Percentiles rank a stretch among this genome's conserved stretches.
Conservation (phyloP, 2,888 invertebrate species). For the Germaria angustata region DNA sequence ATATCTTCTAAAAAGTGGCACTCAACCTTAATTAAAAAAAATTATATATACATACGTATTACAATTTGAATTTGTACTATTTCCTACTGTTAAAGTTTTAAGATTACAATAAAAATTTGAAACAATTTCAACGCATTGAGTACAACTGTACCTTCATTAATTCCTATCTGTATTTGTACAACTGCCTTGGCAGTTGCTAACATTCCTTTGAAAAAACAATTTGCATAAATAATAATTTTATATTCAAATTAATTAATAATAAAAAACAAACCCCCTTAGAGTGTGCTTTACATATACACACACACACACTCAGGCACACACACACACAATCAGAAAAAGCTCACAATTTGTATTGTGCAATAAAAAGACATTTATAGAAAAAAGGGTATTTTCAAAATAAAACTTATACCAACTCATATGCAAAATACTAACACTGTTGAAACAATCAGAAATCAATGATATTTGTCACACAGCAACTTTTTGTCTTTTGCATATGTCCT, state of each 20-base stretch:
- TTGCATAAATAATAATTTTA: constrained; percentile 66
- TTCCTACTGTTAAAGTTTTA: too few species aligned
- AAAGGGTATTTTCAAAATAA: constrained; percentile 29
- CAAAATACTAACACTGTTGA: constrained; percentile 42
- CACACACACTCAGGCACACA: too few species aligned
- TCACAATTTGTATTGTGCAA: neutral
- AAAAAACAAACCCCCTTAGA: constrained; percentile 42
- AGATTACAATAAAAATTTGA: neutral
- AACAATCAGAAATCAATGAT: constrained; percentile 74
- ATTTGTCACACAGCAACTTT: constrained; percentile 69
- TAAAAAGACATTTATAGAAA: constrained; percentile 1
- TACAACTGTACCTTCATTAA: constrained; percentile 45
- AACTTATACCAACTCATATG: constrained; percentile 43
- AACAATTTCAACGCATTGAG: neutral
- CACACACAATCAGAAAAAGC: constrained; percentile 4
- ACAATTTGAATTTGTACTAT: too few species aligned
- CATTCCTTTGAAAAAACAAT: constrained; percentile 46
- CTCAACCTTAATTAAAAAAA: too few species aligned
- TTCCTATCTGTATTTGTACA: neutral
- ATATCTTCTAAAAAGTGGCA: too few species aligned
- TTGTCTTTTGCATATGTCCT: constrained; percentile 66
- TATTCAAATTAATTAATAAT: constrained; percentile 66
- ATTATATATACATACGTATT: neutral
- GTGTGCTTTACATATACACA: neutral
- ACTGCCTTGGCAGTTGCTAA: neutral